Conservation (phyloP, 2,797 vertebrate species). For the Diplodus sargus region DNA sequence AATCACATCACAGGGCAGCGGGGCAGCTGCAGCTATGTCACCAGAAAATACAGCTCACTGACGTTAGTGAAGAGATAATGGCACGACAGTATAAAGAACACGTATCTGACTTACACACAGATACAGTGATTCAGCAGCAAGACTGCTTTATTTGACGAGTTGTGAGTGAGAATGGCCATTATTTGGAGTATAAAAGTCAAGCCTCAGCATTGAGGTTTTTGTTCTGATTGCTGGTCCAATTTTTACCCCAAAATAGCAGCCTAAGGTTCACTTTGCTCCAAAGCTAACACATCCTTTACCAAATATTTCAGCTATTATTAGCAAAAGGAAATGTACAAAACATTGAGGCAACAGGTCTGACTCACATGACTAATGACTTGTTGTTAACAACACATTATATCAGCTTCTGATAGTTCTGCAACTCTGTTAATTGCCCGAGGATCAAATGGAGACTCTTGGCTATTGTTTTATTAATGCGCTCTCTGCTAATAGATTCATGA, state of each 20-base stretch:
- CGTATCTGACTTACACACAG: not conserved
- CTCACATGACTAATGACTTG: not conserved
- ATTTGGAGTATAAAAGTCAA: not conserved
- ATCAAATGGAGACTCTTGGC: slow-evolving; percentile 7
- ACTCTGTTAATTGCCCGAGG: slow-evolving; percentile 1
- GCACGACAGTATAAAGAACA: not conserved
- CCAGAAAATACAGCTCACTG: slow-evolving; percentile 19
- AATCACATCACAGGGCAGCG: slow-evolving; percentile 52
- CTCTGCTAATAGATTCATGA: not conserved
- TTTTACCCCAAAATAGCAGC: not conserved
- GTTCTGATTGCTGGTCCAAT: not conserved
- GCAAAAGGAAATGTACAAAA: not conserved
- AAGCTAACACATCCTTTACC: not conserved
- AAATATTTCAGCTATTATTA: not conserved
- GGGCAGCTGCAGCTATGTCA: slow-evolving; percentile 39
- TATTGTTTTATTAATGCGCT: slow-evolving; percentile 4
- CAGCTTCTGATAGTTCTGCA: not conserved
- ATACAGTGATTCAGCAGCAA: no score
- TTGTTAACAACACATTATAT: not conserved
- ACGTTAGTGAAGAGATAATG: slow-evolving; percentile 12
- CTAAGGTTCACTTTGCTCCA: not conserved
- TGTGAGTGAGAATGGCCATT: no score
- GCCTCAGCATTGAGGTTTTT: not conserved
- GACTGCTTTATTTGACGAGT: no score
- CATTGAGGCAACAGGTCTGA: not conserved